Conservation (phyloP, 1,140 invertebrate species). For the Neocloeon triangulifer region DNA sequence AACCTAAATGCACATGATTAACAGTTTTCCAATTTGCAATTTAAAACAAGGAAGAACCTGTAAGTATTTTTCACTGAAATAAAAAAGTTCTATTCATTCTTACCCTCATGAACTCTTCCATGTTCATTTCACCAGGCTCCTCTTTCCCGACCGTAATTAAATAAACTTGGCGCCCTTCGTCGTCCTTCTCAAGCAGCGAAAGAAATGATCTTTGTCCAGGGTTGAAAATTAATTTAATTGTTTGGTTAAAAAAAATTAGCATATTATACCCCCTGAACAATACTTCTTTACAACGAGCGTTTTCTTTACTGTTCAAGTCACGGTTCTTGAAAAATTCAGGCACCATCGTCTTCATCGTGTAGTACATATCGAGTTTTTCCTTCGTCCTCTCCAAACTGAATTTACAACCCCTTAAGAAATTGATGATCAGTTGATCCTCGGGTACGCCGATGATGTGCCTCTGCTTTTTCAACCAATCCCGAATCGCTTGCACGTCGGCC, state of each 20-base stretch:
- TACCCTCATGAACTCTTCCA: slow-evolving; percentile 17
- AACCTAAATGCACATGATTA: too few relatives aligned
- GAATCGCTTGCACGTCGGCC: slow-evolving; percentile 11
- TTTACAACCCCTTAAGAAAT: slow-evolving; percentile 37
- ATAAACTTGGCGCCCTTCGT: slow-evolving; percentile 22
- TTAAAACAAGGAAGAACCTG: too few relatives aligned
- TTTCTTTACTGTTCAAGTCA: slow-evolving; percentile 16
- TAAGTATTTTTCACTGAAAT: too few relatives aligned
- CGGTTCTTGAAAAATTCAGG: slow-evolving; percentile 25
- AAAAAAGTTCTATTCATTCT: too few relatives aligned
- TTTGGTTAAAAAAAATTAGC: too few relatives aligned
- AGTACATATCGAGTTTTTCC: slow-evolving; percentile 35
- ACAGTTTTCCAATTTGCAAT: too few relatives aligned
- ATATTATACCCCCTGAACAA: slow-evolving; percentile 9
- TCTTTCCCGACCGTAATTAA: slow-evolving; percentile 21
- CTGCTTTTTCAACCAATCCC: slow-evolving; percentile 24
- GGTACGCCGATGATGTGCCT: slow-evolving; percentile 15
- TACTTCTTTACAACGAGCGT: slow-evolving; percentile 13
- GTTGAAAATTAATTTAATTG: neutral
- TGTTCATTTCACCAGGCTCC: slow-evolving; percentile 15
- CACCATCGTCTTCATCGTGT: slow-evolving; percentile 27
- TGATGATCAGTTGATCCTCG: slow-evolving; percentile 33
- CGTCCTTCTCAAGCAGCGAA: slow-evolving; percentile 15
- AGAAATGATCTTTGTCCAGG: slow-evolving; percentile 10
- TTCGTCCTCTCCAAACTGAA: slow-evolving; percentile 40